phyloP scores from a whole-genome alignment of 2,888 invertebrate species.

The Vandiemenella viatica region DNA sequence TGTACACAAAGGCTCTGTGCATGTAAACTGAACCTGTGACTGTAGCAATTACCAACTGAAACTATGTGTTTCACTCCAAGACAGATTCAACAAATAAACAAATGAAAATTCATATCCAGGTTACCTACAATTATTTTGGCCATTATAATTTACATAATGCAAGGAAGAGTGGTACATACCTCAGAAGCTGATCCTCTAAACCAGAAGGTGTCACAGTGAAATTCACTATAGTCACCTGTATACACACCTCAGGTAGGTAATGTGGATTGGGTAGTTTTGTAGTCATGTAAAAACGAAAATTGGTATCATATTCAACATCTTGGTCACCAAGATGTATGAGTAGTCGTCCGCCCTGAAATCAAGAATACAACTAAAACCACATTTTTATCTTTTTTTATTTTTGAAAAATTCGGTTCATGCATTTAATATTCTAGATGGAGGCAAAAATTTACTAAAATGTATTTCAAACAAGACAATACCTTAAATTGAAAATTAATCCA shows the following conservation, averaged over 20 bases:
- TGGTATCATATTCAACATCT: constrained; percentile 74
- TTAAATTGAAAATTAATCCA: too few relatives aligned
- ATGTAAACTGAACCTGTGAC: too few relatives aligned
- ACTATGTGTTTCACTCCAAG: too few relatives aligned
- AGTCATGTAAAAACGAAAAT: constrained; percentile 79
- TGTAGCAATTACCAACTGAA: too few relatives aligned
- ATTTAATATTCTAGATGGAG: too few relatives aligned
- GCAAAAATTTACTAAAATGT: too few relatives aligned
- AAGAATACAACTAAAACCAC: not conserved
- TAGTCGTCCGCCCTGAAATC: constrained; percentile 50
- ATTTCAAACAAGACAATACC: too few relatives aligned
- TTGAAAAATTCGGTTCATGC: too few relatives aligned
- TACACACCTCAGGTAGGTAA: constrained; percentile 83
- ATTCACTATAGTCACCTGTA: constrained; percentile 83
- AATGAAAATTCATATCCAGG: not conserved
- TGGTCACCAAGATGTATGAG: constrained; percentile 75
- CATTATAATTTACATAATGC: not conserved
- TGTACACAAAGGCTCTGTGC: too few relatives aligned
- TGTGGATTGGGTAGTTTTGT: constrained; percentile 87
- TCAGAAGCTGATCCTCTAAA: constrained; percentile 79
- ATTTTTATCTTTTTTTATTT: too few relatives aligned
- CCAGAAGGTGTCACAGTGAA: constrained; percentile 84
- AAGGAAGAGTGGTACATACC: constrained; percentile 42
- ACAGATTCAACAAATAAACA: too few relatives aligned
- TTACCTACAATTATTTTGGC: not conserved